Evolutionary conservation across 2,888 invertebrate species (phyloP), one percentile per base, ranked within the genome.

Genomic region (Trichopoda pennipes): DNA sequence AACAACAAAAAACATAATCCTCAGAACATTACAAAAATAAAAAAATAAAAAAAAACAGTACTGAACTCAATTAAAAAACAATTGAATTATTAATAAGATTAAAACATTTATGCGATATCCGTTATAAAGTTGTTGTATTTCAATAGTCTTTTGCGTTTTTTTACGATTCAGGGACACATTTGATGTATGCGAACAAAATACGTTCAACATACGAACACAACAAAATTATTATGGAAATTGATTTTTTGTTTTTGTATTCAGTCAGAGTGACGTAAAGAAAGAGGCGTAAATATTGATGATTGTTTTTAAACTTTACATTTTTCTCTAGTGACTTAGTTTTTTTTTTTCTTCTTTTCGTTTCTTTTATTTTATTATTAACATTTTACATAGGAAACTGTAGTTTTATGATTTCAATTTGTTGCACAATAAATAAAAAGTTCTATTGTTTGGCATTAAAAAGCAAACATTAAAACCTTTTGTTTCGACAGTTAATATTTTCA

Each of bases 41-140:
- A n/a, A n/a, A n/a, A n/a, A n/a, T n/a, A n/a, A n/a, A 61, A 76
- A 60, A 17, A 53, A 60, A 47, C n/a, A 8, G 51, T 38, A 10
- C 35, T 58, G 56, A 58, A 76, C 61, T 60, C 70, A 76, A 81
- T 81, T 75, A 55, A 66, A 66, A 76, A 72, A 38, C 82, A 76
- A 82, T 82, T 82, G 79, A 82, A 82, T 79, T 82, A 79, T 76
- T 79, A 76, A 82, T 79, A 75, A 76, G 55, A 72, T 76, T 56
- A 28, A 79, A 68, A 35, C 56, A 79, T 76, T 58, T 44, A 70
- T 70, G 35, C 68, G 8, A 56, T 68, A 44, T 68, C 68, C 68
- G 68, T 72, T 75, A 73, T 76, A 76, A 79, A 63, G 69, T 70
- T 32, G 14, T 42, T 70, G 66, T 53, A 32, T 42, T 73, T 63